A percentile compares a stretch with the other conserved stretches of the same genome.
These are phyloP conservation scores for Oryctes rhinoceros DNA, from an alignment of 1,140 invertebrate species.

Conservation along the genomic window DNA sequence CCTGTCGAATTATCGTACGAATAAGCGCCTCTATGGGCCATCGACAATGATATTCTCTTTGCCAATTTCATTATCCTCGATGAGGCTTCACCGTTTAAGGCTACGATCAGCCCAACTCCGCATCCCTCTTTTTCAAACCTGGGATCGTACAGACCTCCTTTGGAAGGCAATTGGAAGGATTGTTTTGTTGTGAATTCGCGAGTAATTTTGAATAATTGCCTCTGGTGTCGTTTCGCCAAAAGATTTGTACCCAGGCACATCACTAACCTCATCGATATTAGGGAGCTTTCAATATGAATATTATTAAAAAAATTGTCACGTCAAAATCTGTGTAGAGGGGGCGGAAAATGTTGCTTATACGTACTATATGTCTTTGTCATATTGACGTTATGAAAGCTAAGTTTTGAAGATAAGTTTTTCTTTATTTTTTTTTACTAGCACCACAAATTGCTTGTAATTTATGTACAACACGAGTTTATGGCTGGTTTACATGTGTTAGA, in stretches of 20 bases:
- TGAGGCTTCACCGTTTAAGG: neutral
- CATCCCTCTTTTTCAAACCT: neutral
- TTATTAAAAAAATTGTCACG: too few species aligned
- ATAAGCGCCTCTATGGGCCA: neutral
- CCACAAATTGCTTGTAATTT: too few species aligned
- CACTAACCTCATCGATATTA: neutral
- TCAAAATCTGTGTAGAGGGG: too few species aligned
- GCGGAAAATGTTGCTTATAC: too few species aligned
- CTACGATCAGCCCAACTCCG: neutral
- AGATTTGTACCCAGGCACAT: neutral
- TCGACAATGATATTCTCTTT: neutral
- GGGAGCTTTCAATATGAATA: too few species aligned
- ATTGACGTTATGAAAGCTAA: too few species aligned
- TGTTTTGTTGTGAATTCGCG: neutral
- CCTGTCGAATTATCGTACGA: neutral
- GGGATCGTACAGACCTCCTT: slow-evolving; percentile 10
- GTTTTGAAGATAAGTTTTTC: too few species aligned
- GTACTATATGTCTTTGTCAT: too few species aligned
- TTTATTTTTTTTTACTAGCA: too few species aligned
- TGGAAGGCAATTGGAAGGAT: neutral
- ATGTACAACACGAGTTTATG: too few species aligned
- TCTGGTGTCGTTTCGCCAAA: neutral
- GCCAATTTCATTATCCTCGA: neutral
- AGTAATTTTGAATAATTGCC: neutral
- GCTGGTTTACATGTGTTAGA: too few species aligned